These are phyloP conservation scores for Lysandra bellargus DNA, from an alignment of 2,888 invertebrate species.

Conservation along the genomic window DNA sequence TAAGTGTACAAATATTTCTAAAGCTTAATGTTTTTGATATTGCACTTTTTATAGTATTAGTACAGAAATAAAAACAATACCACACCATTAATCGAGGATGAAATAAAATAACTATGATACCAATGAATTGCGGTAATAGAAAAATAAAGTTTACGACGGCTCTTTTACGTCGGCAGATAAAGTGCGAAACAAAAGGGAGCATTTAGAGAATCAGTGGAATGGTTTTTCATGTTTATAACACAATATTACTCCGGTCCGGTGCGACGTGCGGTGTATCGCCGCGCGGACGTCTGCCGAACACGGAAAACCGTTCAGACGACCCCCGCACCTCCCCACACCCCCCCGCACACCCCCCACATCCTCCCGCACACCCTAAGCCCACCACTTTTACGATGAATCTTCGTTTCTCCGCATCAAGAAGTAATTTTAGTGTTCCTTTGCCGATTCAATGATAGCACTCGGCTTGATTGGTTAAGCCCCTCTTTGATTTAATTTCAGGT, in stretches of 20 bases:
- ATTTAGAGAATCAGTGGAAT: constrained; percentile 75
- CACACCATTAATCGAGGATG: neutral
- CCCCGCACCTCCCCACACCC: constrained; percentile 48
- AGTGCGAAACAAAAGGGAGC: constrained; percentile 47
- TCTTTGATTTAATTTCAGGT: constrained; percentile 81
- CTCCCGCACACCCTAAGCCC: constrained; percentile 53
- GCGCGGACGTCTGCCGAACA: constrained; percentile 74
- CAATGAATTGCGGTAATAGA: constrained; percentile 20
- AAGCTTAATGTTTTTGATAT: no score
- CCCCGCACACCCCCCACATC: constrained; percentile 56
- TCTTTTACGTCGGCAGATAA: constrained; percentile 31
- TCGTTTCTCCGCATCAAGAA: constrained; percentile 81
- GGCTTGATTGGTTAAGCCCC: constrained; percentile 79
- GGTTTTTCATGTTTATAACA: constrained; percentile 78
- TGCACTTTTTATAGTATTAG: neutral
- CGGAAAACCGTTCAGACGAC: constrained; percentile 79
- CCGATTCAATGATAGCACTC: constrained; percentile 81
- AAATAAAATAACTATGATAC: constrained; percentile 5
- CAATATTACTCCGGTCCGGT: constrained; percentile 68
- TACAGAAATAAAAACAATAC: constrained; percentile 4
- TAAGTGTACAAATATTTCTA: no score
- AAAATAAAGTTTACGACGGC: constrained; percentile 29
- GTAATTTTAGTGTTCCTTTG: constrained; percentile 81
- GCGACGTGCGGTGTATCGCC: constrained; percentile 75
- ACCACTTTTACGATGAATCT: constrained; percentile 81